Evolutionary conservation across 1,140 invertebrate species (phyloP).

Genomic region (Eriosoma lanigerum): DNA sequence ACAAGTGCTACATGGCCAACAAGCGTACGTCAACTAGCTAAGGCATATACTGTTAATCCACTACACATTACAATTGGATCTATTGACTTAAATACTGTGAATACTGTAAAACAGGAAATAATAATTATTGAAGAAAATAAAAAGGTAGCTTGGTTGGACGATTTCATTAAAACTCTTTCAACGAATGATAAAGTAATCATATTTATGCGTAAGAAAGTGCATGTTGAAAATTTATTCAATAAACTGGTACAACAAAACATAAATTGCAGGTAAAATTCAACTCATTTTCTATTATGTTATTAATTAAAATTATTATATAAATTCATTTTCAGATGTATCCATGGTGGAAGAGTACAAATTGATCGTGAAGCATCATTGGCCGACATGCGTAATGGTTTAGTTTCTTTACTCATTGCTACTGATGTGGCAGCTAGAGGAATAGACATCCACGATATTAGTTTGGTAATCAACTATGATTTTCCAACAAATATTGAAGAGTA

Average conservation of each 20-base stretch:
- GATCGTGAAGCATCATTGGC: constrained; percentile 83
- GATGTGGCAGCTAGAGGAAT: constrained; percentile 90
- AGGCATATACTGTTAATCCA: constrained; percentile 64
- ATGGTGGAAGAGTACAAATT: constrained; percentile 81
- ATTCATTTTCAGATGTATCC: constrained; percentile 65
- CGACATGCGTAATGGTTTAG: constrained; percentile 74
- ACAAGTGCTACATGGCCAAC: constrained; percentile 89
- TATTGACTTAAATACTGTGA: constrained; percentile 80
- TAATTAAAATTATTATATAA: not conserved
- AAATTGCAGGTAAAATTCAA: not conserved
- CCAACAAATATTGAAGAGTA: constrained; percentile 88
- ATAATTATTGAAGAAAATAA: constrained; percentile 70
- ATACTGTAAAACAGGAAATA: constrained; percentile 77
- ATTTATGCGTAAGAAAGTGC: constrained; percentile 1
- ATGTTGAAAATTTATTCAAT: not conserved
- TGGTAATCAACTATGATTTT: constrained; percentile 91
- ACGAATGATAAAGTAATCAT: constrained; percentile 18
- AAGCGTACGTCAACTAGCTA: constrained; percentile 85
- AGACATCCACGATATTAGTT: constrained; percentile 58
- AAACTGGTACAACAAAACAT: too few relatives aligned
- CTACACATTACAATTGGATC: constrained; percentile 86
- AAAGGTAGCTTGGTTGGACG: constrained; percentile 65
- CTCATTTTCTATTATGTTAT: too few relatives aligned
- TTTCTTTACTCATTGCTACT: constrained; percentile 84
- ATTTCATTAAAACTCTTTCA: not conserved